Evolutionary conservation across 2,888 invertebrate species (phyloP), one percentile per base, ranked within the genome.

Genomic region (Ischnura elegans): DNA sequence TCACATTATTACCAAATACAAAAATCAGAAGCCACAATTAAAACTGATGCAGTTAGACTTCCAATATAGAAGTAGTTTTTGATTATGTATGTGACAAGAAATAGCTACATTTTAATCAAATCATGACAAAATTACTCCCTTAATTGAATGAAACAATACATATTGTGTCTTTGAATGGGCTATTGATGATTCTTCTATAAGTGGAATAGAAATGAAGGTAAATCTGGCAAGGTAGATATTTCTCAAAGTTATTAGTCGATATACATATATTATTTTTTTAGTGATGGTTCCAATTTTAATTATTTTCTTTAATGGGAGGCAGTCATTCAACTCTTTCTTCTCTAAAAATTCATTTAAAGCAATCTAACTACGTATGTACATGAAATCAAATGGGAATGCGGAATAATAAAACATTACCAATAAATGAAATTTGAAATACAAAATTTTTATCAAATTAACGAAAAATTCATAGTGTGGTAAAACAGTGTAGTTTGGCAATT

Each of bases 401-500:
- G 36, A 76, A 76, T 76, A 76, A 76, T 76, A 76, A 6, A 76
- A 13, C 76, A 76, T 76, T 76, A 2, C 29, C 36, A 76, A 10
- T 76, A 25, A 36, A 76, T 76, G 76, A 36, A 76, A 76, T 76
- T 36, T 76, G 76, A 76, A 76, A 76, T 76, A 76, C 76, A 76
- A 76, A 76, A 76, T 36, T 76, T 76, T 76, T 76, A 76, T 76
- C 76, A 76, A 76, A 76, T 29, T 5, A 76, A 76, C 76, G 21
- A 29, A 36, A 61, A 36, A 76, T 76, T 36, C 76, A 76, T 76
- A 76, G 29, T 36, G 76, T 36, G 76, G 25, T 76, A 76, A 29
- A 16, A 86, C 86, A 86, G 55, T 90, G 55, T 90, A 90, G 61
- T n/a, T 61, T 90, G 90, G 90, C 61, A 90, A 61, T 61, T 21